Conservation (phyloP, 2,113 vertebrate genomes). For the Phrynocephalus versicolor region DNA sequence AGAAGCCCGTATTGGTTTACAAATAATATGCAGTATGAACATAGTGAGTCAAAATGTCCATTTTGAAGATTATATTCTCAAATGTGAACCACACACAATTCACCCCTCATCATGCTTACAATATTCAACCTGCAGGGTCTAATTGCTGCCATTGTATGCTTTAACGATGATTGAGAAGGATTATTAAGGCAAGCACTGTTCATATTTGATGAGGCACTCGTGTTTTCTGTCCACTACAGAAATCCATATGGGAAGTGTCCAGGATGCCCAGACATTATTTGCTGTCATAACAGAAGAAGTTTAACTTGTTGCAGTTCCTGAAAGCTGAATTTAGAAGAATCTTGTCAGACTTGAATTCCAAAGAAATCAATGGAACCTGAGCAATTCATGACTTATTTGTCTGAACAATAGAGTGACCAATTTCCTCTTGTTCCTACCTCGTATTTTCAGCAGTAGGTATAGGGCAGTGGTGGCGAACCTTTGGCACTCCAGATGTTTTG, state of each 20-base stretch:
- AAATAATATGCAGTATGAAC: neutral
- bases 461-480: no score
- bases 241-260: neutral
- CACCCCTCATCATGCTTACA: neutral
- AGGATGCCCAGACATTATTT: neutral
- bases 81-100: neutral
- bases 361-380: neutral
- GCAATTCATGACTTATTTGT: neutral
- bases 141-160: neutral
- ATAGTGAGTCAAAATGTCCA: accelerated
- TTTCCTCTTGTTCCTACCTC: neutral
- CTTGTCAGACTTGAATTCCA: neutral
- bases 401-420: neutral
- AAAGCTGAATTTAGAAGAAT: no score
- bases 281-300: neutral
- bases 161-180: neutral
- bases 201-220: neutral
- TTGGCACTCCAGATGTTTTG: no score
- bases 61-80: neutral
- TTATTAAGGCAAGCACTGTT: neutral
- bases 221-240: neutral
- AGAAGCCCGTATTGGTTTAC: neutral
- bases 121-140: neutral
- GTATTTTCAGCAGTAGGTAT: neutral
- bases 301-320: neutral